Evolutionary conservation across 2,888 invertebrate species (phyloP).

Genomic region (Platerodrilus igneus): DNA sequence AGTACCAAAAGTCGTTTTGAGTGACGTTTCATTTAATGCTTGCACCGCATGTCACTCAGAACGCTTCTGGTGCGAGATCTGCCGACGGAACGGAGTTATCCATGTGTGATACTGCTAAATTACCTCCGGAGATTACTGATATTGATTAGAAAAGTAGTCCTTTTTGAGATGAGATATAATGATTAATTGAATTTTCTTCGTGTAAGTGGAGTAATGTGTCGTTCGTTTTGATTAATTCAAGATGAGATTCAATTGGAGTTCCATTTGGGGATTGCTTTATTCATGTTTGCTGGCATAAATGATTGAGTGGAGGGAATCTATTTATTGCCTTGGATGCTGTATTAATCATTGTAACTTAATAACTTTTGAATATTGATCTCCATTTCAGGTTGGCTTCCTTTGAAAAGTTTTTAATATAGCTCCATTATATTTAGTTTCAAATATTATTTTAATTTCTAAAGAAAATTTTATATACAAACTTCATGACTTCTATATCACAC

Average conservation of each 20-base stretch:
- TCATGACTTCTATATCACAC: no score
- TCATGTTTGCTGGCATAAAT: slow-evolving; percentile 31
- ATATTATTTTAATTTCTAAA: no score
- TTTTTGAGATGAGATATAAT: slow-evolving; percentile 42
- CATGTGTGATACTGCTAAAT: slow-evolving; percentile 46
- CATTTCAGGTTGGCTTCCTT: no score
- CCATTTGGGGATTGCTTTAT: slow-evolving; percentile 30
- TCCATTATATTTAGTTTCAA: no score
- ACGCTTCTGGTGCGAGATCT: slow-evolving; percentile 42
- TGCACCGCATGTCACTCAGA: slow-evolving; percentile 47
- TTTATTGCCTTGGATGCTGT: slow-evolving; percentile 29
- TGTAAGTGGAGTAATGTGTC: slow-evolving; percentile 43
- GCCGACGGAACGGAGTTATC: slow-evolving; percentile 35
- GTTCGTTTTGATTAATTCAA: slow-evolving; percentile 44
- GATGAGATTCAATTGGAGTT: slow-evolving; percentile 39
- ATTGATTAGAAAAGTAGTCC: slow-evolving; percentile 44
- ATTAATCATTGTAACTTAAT: slow-evolving; percentile 24
- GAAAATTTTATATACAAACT: no score
- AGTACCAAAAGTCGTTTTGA: slow-evolving; percentile 46
- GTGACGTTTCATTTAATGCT: slow-evolving; percentile 52
- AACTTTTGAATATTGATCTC: no score
- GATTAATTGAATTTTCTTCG: slow-evolving; percentile 48
- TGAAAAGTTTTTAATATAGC: no score
- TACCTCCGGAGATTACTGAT: slow-evolving; percentile 42
- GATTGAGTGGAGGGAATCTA: slow-evolving; percentile 29